phyloP scores from a whole-genome alignment of 23 tunicate genomes.

The Phallusia fumigata region DNA sequence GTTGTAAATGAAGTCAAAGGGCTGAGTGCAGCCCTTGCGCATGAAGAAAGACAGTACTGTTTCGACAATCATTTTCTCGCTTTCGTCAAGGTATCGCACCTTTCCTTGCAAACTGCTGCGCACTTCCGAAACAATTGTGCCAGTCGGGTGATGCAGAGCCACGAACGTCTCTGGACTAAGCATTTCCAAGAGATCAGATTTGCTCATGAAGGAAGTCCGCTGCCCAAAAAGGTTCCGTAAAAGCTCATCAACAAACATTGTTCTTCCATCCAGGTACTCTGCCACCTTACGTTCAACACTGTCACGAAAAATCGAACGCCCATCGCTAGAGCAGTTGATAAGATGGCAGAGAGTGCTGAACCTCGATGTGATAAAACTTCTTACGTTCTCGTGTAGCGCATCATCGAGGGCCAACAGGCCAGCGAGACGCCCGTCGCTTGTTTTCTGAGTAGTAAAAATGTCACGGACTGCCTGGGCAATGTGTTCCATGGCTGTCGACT shows the following conservation, averaged over 20 bases:
- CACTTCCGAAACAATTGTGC: neutral
- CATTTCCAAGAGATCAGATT: slow-evolving; percentile 10
- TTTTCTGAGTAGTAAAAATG: neutral
- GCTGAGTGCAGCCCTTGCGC: neutral
- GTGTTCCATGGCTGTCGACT: neutral
- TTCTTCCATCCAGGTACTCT: neutral
- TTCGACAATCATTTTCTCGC: neutral
- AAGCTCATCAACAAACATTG: slow-evolving; percentile 12
- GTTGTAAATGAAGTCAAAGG: slow-evolving; percentile 2
- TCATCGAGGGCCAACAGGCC: neutral
- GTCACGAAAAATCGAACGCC: neutral
- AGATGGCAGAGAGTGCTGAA: neutral
- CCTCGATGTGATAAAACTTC: neutral
- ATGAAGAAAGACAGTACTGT: neutral
- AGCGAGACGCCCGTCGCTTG: neutral
- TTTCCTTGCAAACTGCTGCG: neutral
- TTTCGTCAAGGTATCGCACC: neutral
- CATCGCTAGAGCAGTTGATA: neutral
- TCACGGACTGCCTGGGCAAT: neutral
- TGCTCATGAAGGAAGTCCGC: slow-evolving; percentile 9
- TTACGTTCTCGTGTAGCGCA: neutral
- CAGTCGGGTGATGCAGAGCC: neutral
- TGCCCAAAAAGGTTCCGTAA: neutral
- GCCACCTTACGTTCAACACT: slow-evolving; percentile 3
- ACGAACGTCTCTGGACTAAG: neutral